A percentile compares a stretch with the other conserved stretches of the same genome.
phyloP scores from a whole-genome alignment of 2,113 vertebrate species.

The human region DNA sequence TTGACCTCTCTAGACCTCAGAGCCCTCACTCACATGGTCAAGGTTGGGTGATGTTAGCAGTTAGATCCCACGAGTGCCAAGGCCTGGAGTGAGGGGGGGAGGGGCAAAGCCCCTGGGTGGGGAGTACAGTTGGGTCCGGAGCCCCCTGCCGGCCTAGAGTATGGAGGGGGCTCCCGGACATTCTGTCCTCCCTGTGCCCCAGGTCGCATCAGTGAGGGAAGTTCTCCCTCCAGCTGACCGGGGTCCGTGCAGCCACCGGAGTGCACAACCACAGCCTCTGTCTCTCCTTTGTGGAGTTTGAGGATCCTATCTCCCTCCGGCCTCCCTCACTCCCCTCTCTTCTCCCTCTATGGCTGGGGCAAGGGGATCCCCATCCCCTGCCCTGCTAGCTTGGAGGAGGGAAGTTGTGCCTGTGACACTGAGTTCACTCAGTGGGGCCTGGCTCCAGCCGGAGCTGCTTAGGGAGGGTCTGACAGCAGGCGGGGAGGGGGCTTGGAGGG shows the following conservation, averaged over 20 bases:
- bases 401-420: not conserved
- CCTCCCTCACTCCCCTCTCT: not conserved
- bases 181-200: not conserved
- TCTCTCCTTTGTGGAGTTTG: not conserved
- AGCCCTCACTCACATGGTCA: not conserved
- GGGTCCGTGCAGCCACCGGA: no score
- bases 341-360: rapidly evolving
- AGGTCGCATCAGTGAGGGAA: not conserved
- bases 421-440: not conserved
- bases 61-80: not conserved
- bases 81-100: not conserved
- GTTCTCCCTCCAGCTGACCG: not conserved
- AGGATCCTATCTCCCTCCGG: not conserved
- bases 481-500: not conserved
- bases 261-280: not conserved
- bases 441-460: slow-evolving; percentile 27
- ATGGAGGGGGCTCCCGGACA: not conserved
- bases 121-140: not conserved
- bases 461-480: not conserved
- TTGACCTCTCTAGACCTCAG: not conserved
- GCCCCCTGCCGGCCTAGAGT: not conserved
- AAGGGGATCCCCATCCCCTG: not conserved
- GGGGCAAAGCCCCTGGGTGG: rapidly evolving
- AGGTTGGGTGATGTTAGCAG: not conserved
- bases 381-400: not conserved